Evolutionary conservation across 2,888 invertebrate species (phyloP), one percentile per base, ranked within the genome.

Genomic region (Oligia fasciuncula): DNA sequence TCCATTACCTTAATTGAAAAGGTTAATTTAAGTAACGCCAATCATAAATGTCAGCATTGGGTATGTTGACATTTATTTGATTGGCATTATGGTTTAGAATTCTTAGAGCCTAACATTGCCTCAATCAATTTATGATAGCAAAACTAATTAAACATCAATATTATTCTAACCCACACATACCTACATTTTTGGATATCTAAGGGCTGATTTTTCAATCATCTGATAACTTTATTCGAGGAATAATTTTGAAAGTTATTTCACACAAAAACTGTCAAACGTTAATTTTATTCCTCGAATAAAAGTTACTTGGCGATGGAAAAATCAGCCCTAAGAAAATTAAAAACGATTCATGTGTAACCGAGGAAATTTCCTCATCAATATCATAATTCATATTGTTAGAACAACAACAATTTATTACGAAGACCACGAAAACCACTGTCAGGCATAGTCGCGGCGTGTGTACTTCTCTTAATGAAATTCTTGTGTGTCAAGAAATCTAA

Each of bases 401-500:
- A 77, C 77, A 77, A 83, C 67, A 49, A 79, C 73, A 80, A 87
- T 87, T 81, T 84, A 87, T 87, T 81, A 87, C 73, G 57, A 69
- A 73, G 88, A 80, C 74, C 29, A 29, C 29, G 29, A 29, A 29
- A 78, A 76, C 60, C 73, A 79, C 80, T 79, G 83, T 76, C 87
- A 89, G 71, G 40, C 76, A 67, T 71, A 69, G 65, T 67, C 81
- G 54, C 57, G 43, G 70, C 65, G 65, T 69, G 72, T 81, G 75
- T 86, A 84, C 78, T 85, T 85, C 79, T 84, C 79, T 72, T 91
- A 83, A 88, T 87, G 82, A 87, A 91, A 90, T 85, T 82, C 85
- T 80, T 68, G 80, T 81, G 83, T 78, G 85, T 86, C 89, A 83
- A 77, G 86, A 86, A 89, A 90, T 91, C 90, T 88, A 86, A 85